Evolutionary conservation across 2,888 invertebrate species (phyloP).

Genomic region (Drosophila maculinotata): DNA sequence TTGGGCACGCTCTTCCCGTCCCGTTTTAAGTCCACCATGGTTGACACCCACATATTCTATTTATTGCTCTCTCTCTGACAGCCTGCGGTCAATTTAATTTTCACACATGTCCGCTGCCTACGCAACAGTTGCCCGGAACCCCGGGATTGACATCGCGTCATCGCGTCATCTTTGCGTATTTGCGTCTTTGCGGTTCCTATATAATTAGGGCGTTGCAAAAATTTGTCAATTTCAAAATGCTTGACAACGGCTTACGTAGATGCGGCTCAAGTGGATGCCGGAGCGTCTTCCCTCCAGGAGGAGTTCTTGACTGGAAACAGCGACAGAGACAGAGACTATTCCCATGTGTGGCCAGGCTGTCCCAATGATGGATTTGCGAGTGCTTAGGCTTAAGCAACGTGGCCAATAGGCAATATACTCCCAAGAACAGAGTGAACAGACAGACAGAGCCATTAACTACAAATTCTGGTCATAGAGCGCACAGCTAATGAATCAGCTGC

Average conservation of each 20-base stretch:
- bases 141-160: too few relatives aligned
- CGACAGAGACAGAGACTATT: background rate
- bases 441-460: slow-evolving; percentile 29
- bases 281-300: too few relatives aligned
- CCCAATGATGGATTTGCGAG: slow-evolving; percentile 38
- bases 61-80: background rate
- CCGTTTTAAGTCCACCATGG: slow-evolving; percentile 5
- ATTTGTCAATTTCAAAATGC: slow-evolving; percentile 42
- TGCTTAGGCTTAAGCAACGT: slow-evolving; percentile 29
- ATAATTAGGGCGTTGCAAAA: slow-evolving; percentile 35
- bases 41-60: slow-evolving; percentile 12
- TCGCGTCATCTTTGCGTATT: slow-evolving; percentile 17
- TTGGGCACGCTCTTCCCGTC: background rate
- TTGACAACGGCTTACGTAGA: slow-evolving; percentile 35
- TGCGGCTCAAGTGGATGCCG: background rate
- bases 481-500: slow-evolving; percentile 23
- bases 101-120: slow-evolving; percentile 22
- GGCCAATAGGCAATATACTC: slow-evolving; percentile 24
- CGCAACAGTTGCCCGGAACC: background rate
- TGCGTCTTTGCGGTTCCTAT: background rate
- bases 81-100: slow-evolving; percentile 50
- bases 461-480: slow-evolving; percentile 21
- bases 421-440: slow-evolving; percentile 5
- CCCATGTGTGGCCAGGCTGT: slow-evolving; percentile 16
- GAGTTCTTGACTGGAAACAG: too few relatives aligned